Evolutionary conservation across 2,888 invertebrate species (phyloP).

Genomic region (Eupithecia dodoneata): DNA sequence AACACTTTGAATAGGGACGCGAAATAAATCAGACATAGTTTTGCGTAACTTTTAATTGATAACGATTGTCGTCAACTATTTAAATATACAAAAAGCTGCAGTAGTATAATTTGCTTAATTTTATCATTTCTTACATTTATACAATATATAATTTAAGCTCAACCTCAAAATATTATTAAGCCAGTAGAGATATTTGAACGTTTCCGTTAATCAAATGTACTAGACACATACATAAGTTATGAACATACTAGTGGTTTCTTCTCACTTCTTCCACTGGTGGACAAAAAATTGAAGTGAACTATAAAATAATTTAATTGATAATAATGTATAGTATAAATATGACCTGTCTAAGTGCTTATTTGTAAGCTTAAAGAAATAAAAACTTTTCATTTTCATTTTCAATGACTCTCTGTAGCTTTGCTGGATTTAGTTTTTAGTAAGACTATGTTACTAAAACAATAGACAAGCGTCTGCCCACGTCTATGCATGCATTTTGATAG

Average conservation of each 20-base stretch:
- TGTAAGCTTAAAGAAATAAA: no score
- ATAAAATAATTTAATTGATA: no score
- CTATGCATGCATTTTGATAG: not conserved
- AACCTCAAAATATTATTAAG: not conserved
- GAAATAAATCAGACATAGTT: constrained; percentile 63
- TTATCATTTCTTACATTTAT: not conserved
- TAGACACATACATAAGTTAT: no score
- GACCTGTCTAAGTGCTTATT: no score
- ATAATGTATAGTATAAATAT: no score
- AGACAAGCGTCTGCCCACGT: not conserved
- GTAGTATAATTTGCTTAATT: not conserved
- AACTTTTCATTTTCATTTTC: no score
- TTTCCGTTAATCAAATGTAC: no score
- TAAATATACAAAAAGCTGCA: constrained; percentile 15
- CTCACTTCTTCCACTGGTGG: no score
- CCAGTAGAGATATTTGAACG: no score
- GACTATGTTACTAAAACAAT: not conserved
- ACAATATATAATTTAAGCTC: not conserved
- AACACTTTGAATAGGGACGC: constrained; percentile 54
- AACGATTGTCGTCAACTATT: constrained; percentile 58
- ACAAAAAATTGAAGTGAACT: no score
- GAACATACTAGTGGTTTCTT: no score
- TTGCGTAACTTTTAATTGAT: constrained; percentile 60
- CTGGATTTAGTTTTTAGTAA: no score
- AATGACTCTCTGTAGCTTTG: not conserved